These are phyloP conservation scores for Microctenopoma lineatum DNA, from an alignment of 2,797 vertebrate species.

Conservation along the genomic window DNA sequence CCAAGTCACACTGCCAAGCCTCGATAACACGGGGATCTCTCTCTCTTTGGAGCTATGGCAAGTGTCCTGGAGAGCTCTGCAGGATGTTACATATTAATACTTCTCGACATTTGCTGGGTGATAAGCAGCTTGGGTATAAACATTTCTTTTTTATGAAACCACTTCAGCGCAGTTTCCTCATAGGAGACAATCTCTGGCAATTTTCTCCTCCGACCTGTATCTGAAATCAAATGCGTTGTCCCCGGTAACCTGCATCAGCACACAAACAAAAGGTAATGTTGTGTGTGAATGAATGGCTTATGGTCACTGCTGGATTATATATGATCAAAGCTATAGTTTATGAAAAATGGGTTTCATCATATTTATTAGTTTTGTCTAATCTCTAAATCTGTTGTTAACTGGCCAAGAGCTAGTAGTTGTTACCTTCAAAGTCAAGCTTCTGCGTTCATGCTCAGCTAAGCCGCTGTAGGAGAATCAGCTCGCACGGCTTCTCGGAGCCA, in stretches of 20 bases:
- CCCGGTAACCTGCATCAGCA: constrained; percentile 52
- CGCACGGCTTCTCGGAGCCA: neutral
- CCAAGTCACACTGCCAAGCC: constrained; percentile 70
- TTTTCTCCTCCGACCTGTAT: constrained; percentile 51
- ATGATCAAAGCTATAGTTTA: neutral
- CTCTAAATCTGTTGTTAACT: no score
- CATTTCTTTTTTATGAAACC: constrained; percentile 68
- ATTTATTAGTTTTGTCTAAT: no score
- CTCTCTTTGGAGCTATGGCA: constrained; percentile 62
- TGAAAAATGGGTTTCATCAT: no score
- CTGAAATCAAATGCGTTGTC: constrained; percentile 60
- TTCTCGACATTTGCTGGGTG: constrained; percentile 70
- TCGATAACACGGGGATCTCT: constrained; percentile 74
- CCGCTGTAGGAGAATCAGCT: neutral
- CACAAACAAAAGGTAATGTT: neutral
- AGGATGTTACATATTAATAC: constrained; percentile 84
- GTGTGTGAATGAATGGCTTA: neutral
- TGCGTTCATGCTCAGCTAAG: no score
- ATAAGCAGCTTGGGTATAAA: constrained; percentile 74
- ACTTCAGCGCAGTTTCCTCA: constrained; percentile 51
- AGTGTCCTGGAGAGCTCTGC: constrained; percentile 78
- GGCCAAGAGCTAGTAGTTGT: no score
- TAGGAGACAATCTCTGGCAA: constrained; percentile 52
- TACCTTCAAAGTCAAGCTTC: no score
- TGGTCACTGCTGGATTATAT: neutral